Base-by-base conservation (phyloP, 1,140 invertebrate genomes). In the Eubasilissa regina region DNA sequence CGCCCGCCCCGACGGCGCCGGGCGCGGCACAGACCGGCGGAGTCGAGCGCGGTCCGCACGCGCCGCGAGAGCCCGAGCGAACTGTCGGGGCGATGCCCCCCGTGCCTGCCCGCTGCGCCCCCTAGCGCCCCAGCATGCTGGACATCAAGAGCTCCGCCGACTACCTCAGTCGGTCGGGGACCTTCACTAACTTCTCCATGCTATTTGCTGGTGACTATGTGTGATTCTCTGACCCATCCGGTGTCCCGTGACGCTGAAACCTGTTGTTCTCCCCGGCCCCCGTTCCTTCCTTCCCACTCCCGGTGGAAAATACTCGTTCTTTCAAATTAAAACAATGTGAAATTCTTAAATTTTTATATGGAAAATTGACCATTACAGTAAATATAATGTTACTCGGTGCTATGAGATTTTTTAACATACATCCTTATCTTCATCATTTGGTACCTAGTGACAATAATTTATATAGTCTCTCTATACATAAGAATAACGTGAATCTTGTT, bases 181-280 rank as follows among this genome's bases (percentile, higher is more conserved):
- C 92, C 72, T 93, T 93, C 87, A 92, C 92, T 87, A 93, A 93
- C 86, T 93, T 93, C 90, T 93, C 92, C 87, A 93, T 93, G 92
- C 89, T 93, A 84, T 93, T 93, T 88, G 92, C 91, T 86, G 92
- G 92, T 93, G 90, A 75, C 44, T 75, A 60, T 75, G 25, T 6
- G 21, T 56, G 15, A 0, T 60, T 75, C 9, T 64, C 13, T 12
- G 13, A 13, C 12, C 0, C 17, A 10, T 10, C 58, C 17, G 58
- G 0, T 25, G 12, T 8, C n/a, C 17, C 55, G 60, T 25, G 19
- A 3, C 35, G 21, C 15, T 70, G 43, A 48, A 47, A 70, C 66
- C 66, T 70, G 66, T 70, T 70, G 66, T 45, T 70, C 45, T 19
- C 66, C 53, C 51, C n/a, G n/a, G n/a, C n/a, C n/a, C 53, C 55